Evolutionary conservation across 1,140 invertebrate genomes (phyloP).

Genomic region (Zaprionus capensis): DNA sequence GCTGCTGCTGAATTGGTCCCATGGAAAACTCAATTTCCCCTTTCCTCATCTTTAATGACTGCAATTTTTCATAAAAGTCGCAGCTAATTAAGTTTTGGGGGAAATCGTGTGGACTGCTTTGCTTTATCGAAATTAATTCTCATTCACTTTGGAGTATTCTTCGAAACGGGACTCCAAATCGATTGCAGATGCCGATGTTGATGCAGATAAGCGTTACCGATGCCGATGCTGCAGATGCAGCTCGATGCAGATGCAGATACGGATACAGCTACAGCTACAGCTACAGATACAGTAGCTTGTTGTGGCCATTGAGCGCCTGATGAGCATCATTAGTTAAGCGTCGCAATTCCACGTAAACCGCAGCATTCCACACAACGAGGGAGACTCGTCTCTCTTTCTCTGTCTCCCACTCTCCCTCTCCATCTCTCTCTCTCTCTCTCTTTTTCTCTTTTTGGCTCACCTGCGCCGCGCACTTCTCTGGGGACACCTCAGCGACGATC

Average conservation of each 20-base stretch:
- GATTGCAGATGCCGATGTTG: constrained; percentile 3
- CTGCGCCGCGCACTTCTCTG: constrained; percentile 64
- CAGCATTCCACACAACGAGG: constrained; percentile 25
- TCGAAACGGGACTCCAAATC: constrained; percentile 10
- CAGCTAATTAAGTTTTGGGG: constrained; percentile 68
- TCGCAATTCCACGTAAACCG: constrained; percentile 80
- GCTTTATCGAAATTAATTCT: constrained; percentile 41
- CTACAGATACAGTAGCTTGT: constrained; percentile 69
- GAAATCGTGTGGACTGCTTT: constrained; percentile 11
- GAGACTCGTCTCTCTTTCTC: too few species aligned
- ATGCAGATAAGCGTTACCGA: not conserved
- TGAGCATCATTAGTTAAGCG: constrained; percentile 84
- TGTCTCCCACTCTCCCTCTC: too few species aligned
- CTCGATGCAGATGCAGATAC: constrained; percentile 14
- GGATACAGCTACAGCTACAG: constrained; percentile 33
- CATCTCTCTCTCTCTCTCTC: too few species aligned
- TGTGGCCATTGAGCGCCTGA: constrained; percentile 62
- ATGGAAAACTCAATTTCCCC: constrained; percentile 65
- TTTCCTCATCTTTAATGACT: constrained; percentile 7
- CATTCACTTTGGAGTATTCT: not conserved
- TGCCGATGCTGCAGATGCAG: constrained; percentile 19
- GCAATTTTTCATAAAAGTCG: constrained; percentile 77
- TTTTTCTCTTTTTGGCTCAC: constrained; percentile 24
- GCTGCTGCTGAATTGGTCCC: constrained; percentile 1
- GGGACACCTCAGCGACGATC: constrained; percentile 55